phyloP scores from a whole-genome alignment of 2,797 vertebrate species.

The Hippopotamyrus pictus region DNA sequence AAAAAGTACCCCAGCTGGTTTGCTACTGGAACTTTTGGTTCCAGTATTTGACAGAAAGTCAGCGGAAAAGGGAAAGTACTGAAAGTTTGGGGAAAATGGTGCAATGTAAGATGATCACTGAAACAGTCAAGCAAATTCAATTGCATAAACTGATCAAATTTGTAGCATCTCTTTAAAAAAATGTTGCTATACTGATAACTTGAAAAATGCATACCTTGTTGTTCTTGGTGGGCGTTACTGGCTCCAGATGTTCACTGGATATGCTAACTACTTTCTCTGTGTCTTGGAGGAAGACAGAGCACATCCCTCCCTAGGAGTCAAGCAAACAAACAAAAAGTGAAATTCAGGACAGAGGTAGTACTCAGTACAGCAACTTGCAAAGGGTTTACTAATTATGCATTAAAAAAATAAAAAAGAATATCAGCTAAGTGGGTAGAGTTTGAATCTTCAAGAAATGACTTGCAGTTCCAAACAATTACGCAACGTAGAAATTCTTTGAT shows the following conservation, averaged over 20 bases:
- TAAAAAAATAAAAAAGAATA: neutral
- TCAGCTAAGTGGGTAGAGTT: neutral
- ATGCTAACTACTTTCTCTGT: constrained; percentile 89
- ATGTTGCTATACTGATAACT: neutral
- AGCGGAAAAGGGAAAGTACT: neutral
- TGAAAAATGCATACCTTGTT: constrained; percentile 68
- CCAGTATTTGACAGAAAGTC: neutral
- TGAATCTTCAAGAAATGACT: neutral
- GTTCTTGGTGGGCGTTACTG: constrained; percentile 86
- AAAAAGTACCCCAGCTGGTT: neutral
- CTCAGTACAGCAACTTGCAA: neutral
- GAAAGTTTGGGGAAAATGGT: neutral
- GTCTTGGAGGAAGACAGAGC: constrained; percentile 85
- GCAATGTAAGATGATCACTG: neutral
- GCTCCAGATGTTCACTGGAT: constrained; percentile 86
- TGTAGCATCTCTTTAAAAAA: neutral
- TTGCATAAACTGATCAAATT: neutral
- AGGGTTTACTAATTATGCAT: neutral
- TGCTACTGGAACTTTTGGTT: neutral
- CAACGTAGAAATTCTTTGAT: neutral
- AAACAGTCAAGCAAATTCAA: neutral
- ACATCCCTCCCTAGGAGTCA: constrained; percentile 76
- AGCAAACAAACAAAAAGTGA: neutral
- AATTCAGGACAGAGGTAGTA: neutral
- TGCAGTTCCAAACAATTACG: neutral